Percentiles rank a stretch among this genome's conserved stretches.
These are phyloP conservation scores for Xiphorhynchus erythropygius DNA, from an alignment of 2,797 vertebrate genomes.

Conservation along the genomic window DNA sequence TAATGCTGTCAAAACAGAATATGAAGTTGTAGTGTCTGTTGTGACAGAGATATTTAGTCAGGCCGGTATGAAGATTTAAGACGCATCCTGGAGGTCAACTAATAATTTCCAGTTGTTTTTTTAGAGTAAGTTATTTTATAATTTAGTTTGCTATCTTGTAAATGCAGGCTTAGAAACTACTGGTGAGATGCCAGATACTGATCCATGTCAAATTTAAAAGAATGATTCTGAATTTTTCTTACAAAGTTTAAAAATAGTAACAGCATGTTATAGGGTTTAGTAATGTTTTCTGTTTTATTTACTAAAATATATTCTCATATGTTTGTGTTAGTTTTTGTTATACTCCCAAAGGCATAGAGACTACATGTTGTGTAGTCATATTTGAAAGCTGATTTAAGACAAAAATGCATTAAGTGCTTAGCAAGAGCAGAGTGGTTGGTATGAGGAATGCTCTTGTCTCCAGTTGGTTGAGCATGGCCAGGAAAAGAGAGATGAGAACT, in stretches of 20 bases:
- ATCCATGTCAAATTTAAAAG: not conserved
- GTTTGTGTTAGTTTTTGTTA: not conserved
- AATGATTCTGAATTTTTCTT: not conserved
- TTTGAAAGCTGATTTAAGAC: not conserved
- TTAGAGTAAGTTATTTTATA: not conserved
- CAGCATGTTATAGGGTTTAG: not conserved
- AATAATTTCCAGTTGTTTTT: not conserved
- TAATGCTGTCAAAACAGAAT: not conserved
- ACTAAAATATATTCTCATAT: not conserved
- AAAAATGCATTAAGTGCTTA: not conserved
- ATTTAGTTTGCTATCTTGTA: not conserved
- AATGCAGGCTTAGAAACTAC: not conserved
- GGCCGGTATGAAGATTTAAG: not conserved
- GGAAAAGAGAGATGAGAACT: not conserved
- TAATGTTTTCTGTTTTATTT: not conserved
- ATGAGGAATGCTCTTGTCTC: not conserved
- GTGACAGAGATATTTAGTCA: not conserved
- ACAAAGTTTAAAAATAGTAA: not conserved
- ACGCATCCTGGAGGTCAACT: not conserved
- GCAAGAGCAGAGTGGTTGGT: not conserved
- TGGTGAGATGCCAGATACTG: not conserved
- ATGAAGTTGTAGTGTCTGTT: not conserved
- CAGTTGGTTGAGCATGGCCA: not conserved
- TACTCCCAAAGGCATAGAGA: not conserved
- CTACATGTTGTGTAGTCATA: not conserved